Conservation (phyloP, 2,113 vertebrate genomes). For the Cinclus cinclus region DNA sequence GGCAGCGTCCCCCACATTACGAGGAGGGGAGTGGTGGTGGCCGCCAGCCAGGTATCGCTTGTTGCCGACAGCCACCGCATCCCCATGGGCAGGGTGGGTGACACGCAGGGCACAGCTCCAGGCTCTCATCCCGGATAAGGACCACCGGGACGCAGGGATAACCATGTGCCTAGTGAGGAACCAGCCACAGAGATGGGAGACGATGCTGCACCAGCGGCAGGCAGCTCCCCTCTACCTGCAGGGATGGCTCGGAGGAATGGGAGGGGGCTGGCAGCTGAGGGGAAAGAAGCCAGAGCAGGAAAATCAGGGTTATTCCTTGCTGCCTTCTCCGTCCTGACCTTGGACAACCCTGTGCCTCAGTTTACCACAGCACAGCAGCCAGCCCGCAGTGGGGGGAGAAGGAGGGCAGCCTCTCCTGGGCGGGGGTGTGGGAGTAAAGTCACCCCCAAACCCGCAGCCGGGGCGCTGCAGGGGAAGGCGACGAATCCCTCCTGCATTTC, state of each 20-base stretch:
- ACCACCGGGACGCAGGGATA: not conserved
- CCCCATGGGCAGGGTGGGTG: not conserved
- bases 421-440: not conserved
- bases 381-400: not conserved
- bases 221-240: not conserved
- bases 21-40: not conserved
- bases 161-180: fast-evolving
- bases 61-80: not conserved
- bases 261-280: not conserved
- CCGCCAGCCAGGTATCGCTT: not conserved
- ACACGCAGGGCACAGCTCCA: not conserved
- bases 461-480: not conserved
- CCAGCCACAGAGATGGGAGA: not conserved
- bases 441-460: slow-evolving; percentile 20
- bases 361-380: not conserved
- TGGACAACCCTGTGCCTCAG: slow-evolving; percentile 58
- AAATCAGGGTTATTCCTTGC: not conserved
- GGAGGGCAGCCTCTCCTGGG: not conserved
- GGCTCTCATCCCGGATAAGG: not conserved
- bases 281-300: not conserved
- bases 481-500: not conserved
- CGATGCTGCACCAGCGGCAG: not conserved
- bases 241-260: not conserved
- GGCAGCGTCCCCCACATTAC: not conserved
- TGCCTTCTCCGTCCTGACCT: slow-evolving; percentile 45